These are phyloP conservation scores for Chaetops frenatus DNA, from an alignment of 2,113 vertebrate species.

Conservation along the genomic window DNA sequence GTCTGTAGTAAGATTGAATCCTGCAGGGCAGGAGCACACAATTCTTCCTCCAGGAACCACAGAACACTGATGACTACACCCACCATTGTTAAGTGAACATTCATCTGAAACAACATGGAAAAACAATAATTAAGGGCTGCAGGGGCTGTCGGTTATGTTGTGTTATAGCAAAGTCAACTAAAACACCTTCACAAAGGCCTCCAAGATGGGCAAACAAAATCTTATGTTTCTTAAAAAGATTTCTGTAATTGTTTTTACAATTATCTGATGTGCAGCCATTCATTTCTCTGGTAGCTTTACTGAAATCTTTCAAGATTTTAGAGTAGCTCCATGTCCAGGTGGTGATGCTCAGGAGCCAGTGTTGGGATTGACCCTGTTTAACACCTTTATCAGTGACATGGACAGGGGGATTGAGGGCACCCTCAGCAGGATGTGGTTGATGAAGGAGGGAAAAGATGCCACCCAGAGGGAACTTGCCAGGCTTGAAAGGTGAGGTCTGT, in stretches of 20 bases:
- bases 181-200: not conserved
- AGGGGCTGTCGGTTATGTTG: not conserved
- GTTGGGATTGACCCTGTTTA: accelerated
- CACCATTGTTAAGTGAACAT: conserved; percentile 90
- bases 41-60: conserved; percentile 89
- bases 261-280: not conserved
- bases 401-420: not conserved
- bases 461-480: not conserved
- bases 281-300: not conserved
- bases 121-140: not conserved
- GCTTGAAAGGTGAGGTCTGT: not conserved
- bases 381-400: not conserved
- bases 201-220: not conserved
- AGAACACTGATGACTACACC: conserved; percentile 93
- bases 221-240: not conserved
- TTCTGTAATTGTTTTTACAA: not conserved
- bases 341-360: not conserved
- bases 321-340: not conserved
- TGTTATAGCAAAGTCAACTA: not conserved
- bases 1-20: conserved; percentile 81
- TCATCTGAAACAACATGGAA: conserved; percentile 72
- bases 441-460: not conserved
- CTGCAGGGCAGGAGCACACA: conserved; percentile 88
- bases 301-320: not conserved
- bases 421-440: not conserved